These are phyloP conservation scores for Mastomys natalensis DNA, from an alignment of 2,113 vertebrate genomes.

Conservation along the genomic window DNA sequence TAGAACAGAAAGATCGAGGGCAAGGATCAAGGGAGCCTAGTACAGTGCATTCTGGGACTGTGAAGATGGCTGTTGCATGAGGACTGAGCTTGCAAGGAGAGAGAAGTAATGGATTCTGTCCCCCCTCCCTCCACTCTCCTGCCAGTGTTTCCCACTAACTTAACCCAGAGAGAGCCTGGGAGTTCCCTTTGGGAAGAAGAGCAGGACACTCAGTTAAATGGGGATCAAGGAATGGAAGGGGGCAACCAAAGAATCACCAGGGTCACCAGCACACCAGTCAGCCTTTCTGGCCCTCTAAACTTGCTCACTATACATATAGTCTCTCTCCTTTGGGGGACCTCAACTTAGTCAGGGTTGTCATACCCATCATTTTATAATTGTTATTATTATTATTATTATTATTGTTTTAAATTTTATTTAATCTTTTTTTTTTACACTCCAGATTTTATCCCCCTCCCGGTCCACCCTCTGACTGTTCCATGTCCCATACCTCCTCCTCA, in stretches of 20 bases:
- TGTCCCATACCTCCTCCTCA: no score
- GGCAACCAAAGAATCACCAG: neutral
- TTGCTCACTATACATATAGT: neutral
- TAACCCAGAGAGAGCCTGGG: neutral
- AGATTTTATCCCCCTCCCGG: no score
- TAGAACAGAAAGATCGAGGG: neutral
- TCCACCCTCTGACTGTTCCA: no score
- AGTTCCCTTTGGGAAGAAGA: neutral
- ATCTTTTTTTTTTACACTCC: no score
- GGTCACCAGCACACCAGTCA: neutral
- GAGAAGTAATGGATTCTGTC: neutral
- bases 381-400: neutral
- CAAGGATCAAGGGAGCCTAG: neutral
- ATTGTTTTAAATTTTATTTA: no score
- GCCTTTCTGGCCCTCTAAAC: neutral
- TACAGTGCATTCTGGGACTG: neutral
- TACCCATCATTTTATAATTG: neutral
- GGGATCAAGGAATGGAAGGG: neutral
- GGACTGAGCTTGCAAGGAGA: slow-evolving; percentile 17
- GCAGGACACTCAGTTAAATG: neutral
- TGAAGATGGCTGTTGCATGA: neutral
- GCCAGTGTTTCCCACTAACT: neutral
- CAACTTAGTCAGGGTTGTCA: neutral
- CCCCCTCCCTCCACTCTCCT: neutral
- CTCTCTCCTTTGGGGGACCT: neutral